phyloP scores from a whole-genome alignment of 1,140 invertebrate genomes.

The Drosophila parabipectinata region DNA sequence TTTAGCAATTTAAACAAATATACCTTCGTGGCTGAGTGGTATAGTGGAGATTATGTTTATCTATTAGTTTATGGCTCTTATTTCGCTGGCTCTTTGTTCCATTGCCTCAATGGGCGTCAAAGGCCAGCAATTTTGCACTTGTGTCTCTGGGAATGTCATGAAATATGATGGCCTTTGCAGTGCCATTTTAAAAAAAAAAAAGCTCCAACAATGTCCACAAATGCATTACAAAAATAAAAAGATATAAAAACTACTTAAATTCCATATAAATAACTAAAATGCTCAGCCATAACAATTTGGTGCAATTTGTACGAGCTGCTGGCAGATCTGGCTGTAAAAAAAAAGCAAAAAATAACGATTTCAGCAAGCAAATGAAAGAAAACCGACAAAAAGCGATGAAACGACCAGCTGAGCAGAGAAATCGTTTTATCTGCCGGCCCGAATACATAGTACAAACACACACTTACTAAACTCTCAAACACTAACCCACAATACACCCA shows the following conservation, averaged over 20 bases:
- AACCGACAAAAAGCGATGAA: conserved; percentile 37
- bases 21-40: conserved; percentile 14
- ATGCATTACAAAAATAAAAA: conserved; percentile 19
- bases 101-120: conserved; percentile 33
- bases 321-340: conserved; percentile 9
- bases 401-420: conserved; percentile 44
- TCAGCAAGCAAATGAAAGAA: conserved; percentile 48
- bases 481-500: not conserved
- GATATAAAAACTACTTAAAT: conserved; percentile 4
- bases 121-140: conserved; percentile 75
- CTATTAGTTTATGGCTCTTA: conserved; percentile 46
- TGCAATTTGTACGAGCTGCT: conserved; percentile 53
- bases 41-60: conserved; percentile 12
- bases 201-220: not conserved
- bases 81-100: conserved; percentile 25
- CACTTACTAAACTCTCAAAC: conserved; percentile 5
- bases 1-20: conserved; percentile 73
- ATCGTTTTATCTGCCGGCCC: conserved; percentile 68
- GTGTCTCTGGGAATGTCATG: conserved; percentile 27
- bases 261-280: conserved; percentile 49
- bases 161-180: conserved; percentile 42
- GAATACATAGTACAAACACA: conserved; percentile 14
- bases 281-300: conserved; percentile 60
- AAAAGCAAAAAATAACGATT: conserved; percentile 42
- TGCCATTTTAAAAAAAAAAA: conserved; percentile 6